Evolutionary conservation across 2,797 vertebrate species (phyloP).

Genomic region (Limnodromus scolopaceus): DNA sequence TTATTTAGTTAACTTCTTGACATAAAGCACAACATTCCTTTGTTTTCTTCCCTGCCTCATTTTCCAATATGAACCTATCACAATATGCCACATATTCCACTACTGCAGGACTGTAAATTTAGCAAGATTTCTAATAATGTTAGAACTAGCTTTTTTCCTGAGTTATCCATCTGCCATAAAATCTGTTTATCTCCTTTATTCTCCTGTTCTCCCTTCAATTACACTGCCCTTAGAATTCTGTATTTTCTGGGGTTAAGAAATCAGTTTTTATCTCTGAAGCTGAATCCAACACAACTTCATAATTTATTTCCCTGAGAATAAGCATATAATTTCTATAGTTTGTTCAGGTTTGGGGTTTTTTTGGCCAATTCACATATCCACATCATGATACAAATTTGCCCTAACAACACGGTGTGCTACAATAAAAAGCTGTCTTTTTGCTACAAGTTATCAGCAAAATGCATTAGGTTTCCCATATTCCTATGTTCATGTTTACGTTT

Average conservation of each 20-base stretch:
- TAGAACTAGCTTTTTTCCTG: not conserved
- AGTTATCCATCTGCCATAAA: not conserved
- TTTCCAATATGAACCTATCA: not conserved
- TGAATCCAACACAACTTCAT: not conserved
- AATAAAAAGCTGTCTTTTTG: not conserved
- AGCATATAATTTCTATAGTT: not conserved
- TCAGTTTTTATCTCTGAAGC: not conserved
- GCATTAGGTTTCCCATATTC: not conserved
- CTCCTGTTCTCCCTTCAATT: not conserved
- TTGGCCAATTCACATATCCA: not conserved
- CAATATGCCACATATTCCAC: not conserved
- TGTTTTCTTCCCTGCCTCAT: not conserved
- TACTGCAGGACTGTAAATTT: not conserved
- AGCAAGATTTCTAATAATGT: not conserved
- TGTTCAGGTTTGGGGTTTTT: accelerated
- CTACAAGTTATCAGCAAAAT: not conserved
- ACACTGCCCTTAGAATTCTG: not conserved
- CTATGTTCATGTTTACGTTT: not conserved
- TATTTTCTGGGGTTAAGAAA: not conserved
- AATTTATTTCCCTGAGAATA: not conserved
- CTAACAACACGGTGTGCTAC: not conserved
- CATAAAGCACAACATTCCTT: not conserved
- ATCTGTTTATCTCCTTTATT: not conserved
- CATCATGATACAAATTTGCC: not conserved
- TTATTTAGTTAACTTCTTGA: not conserved